Percentiles rank a stretch among this genome's conserved stretches.
Evolutionary conservation across 2,113 vertebrate genomes (phyloP).

Genomic region (Kobus ellipsiprymnus): DNA sequence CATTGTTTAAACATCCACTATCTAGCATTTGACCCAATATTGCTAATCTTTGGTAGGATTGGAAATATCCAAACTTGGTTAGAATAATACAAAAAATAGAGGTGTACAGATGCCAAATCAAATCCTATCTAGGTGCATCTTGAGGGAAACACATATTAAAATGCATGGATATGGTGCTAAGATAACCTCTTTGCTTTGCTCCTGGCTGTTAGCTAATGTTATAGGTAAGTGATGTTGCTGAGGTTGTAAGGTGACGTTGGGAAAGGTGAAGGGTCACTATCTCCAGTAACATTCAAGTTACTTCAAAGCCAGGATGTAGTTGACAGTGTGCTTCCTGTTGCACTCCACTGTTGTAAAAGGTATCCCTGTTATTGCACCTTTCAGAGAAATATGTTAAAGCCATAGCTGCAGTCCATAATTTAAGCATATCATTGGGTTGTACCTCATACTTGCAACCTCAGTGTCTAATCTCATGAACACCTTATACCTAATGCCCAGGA

Average conservation of each 20-base stretch:
- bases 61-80: background rate
- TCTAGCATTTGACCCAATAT: background rate
- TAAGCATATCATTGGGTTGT: background rate
- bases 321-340: background rate
- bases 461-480: background rate
- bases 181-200: background rate
- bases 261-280: slow-evolving; percentile 6
- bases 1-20: background rate
- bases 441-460: background rate
- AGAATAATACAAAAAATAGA: slow-evolving; percentile 16
- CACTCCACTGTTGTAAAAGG: background rate
- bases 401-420: background rate
- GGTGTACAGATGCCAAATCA: background rate
- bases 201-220: background rate
- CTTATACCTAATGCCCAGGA: background rate
- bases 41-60: background rate
- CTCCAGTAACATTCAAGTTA: background rate
- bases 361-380: background rate
- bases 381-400: slow-evolving; percentile 1
- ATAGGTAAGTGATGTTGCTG: background rate
- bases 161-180: background rate
- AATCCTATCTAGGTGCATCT: background rate
- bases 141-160: background rate
- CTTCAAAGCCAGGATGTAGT: background rate
- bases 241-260: background rate